phyloP scores from a whole-genome alignment of 2,888 invertebrate species.

The Galeruca laticollis region DNA sequence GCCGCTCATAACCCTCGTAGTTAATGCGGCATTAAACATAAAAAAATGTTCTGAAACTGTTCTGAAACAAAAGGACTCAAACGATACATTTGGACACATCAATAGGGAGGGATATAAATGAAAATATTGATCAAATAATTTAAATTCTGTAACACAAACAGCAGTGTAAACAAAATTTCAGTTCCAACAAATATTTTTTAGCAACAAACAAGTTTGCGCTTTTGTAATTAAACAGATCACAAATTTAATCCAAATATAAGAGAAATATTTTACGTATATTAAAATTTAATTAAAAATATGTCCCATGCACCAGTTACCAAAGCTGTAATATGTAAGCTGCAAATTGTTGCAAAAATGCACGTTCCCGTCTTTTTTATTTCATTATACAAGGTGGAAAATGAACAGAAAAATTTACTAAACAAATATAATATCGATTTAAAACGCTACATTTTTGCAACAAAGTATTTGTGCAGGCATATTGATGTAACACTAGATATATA shows the following conservation, averaged over 20 bases:
- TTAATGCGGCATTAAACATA: too few species aligned
- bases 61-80: too few species aligned
- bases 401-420: background rate
- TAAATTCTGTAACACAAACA: too few species aligned
- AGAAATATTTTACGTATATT: conserved; percentile 37
- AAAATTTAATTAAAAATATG: conserved; percentile 43
- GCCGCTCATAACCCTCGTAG: too few species aligned
- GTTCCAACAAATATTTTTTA: conserved; percentile 23
- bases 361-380: background rate
- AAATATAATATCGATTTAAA: background rate
- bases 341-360: conserved; percentile 52
- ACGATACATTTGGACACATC: too few species aligned
- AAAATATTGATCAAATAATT: too few species aligned
- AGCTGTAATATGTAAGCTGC: conserved; percentile 54
- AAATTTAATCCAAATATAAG: conserved; percentile 27
- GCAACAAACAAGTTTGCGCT: conserved; percentile 20
- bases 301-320: conserved; percentile 44
- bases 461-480: conserved; percentile 54
- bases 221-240: conserved; percentile 31
- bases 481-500: conserved; percentile 53
- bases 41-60: too few species aligned
- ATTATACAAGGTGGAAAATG: background rate
- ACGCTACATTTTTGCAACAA: conserved; percentile 42
- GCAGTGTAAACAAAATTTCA: too few species aligned
- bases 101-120: too few species aligned